Evolutionary conservation across 2,888 invertebrate species (phyloP).

Genomic region (Andrena dorsata): DNA sequence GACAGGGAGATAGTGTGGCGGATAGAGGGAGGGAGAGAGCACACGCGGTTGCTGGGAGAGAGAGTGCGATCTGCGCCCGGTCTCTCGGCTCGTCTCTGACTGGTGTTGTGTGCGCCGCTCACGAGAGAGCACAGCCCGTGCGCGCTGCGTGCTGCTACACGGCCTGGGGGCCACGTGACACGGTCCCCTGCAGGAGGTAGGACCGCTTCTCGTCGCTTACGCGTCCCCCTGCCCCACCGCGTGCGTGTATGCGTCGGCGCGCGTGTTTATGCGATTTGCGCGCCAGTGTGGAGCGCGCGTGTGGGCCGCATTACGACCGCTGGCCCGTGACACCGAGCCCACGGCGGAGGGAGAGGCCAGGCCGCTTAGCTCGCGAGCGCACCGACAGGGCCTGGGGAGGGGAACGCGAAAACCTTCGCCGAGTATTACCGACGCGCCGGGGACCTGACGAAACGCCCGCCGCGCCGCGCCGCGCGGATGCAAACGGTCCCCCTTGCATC

Average conservation of each 20-base stretch:
- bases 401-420: slow-evolving; percentile 23
- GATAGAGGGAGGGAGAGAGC: slow-evolving; percentile 70
- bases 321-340: slow-evolving; percentile 57
- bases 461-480: not conserved
- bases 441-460: slow-evolving; percentile 28
- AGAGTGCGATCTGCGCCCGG: slow-evolving; percentile 78
- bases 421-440: slow-evolving; percentile 26
- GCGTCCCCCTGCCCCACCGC: slow-evolving; percentile 57
- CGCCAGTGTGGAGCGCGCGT: slow-evolving; percentile 69
- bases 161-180: slow-evolving; percentile 82
- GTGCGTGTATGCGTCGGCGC: slow-evolving; percentile 66
- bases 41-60: slow-evolving; percentile 70
- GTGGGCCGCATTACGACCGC: slow-evolving; percentile 70
- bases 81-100: slow-evolving; percentile 83
- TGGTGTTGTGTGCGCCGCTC: slow-evolving; percentile 81
- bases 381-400: not conserved
- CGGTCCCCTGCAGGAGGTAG: slow-evolving; percentile 85
- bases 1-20: slow-evolving; percentile 55
- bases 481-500: not conserved
- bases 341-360: slow-evolving; percentile 39
- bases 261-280: slow-evolving; percentile 73
- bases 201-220: slow-evolving; percentile 67
- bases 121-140: slow-evolving; percentile 77
- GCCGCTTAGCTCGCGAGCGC: slow-evolving; percentile 4
- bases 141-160: slow-evolving; percentile 73